A percentile compares a stretch with the other conserved stretches of the same genome.
Evolutionary conservation across 2,797 vertebrate genomes (phyloP).

Genomic region (Hozukius guyotensis): DNA sequence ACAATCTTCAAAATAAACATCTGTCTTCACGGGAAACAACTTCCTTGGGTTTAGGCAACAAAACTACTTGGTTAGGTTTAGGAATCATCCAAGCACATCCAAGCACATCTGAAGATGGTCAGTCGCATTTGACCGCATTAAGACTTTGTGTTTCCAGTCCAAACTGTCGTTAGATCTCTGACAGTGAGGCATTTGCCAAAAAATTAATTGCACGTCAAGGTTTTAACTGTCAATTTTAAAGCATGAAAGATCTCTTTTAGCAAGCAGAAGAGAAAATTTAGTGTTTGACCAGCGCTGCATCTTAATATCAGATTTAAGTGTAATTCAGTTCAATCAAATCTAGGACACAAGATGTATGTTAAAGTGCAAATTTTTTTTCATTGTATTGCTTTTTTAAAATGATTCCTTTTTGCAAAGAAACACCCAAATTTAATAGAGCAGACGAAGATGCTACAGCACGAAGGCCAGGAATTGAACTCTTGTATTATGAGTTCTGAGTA

Average conservation of each 20-base stretch:
- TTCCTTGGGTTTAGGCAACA: no score
- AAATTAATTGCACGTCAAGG: background rate
- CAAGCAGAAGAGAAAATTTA: constrained; percentile 20
- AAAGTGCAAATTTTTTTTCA: background rate
- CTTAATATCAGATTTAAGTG: constrained; percentile 65
- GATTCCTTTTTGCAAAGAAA: background rate
- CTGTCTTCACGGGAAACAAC: no score
- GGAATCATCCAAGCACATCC: background rate
- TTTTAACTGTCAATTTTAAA: constrained; percentile 27
- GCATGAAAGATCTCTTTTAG: background rate
- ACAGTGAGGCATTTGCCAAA: background rate
- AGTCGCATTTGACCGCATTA: background rate
- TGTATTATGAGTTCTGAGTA: background rate
- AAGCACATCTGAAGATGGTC: background rate
- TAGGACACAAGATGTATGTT: constrained; percentile 43
- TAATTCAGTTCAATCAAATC: constrained; percentile 63
- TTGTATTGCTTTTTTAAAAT: background rate
- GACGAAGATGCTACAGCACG: background rate
- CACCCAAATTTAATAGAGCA: background rate
- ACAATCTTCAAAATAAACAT: no score
- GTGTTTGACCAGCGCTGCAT: constrained; percentile 41
- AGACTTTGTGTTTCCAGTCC: background rate
- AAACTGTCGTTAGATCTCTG: background rate
- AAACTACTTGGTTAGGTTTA: no score
- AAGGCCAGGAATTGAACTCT: background rate